A percentile compares a stretch with the other conserved stretches of the same genome.
phyloP scores from a whole-genome alignment of 2,888 invertebrate species.

The Calameuta idolon region DNA sequence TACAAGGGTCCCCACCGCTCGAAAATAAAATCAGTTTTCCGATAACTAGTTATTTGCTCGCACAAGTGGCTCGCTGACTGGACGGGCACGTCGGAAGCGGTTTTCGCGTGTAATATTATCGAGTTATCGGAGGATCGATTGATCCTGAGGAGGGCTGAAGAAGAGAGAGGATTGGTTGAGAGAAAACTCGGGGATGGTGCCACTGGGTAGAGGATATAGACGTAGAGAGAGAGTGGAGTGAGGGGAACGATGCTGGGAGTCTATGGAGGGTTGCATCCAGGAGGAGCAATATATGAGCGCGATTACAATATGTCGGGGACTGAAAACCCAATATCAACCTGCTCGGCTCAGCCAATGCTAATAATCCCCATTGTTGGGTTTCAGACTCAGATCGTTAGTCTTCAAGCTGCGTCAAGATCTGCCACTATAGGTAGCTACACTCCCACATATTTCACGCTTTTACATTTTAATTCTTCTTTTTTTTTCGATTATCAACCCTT shows the following conservation, averaged over 20 bases:
- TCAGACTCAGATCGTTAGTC: background rate
- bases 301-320: slow-evolving; percentile 61
- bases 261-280: slow-evolving; percentile 3
- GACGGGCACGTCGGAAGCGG: slow-evolving; percentile 60
- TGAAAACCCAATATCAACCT: slow-evolving; percentile 57
- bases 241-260: slow-evolving; percentile 7
- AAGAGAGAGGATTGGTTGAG: slow-evolving; percentile 1
- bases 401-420: background rate
- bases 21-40: slow-evolving; percentile 63
- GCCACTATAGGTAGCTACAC: background rate
- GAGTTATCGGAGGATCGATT: slow-evolving; percentile 54
- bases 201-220: slow-evolving; percentile 27
- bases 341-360: slow-evolving; percentile 57
- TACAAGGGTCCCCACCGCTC: slow-evolving; percentile 1
- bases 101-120: slow-evolving; percentile 63
- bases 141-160: slow-evolving; percentile 32
- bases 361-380: slow-evolving; percentile 58
- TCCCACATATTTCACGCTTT: background rate
- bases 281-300: slow-evolving; percentile 57
- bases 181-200: slow-evolving; percentile 20
- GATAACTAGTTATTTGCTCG: slow-evolving; percentile 63
- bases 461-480: background rate
- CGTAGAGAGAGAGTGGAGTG: slow-evolving; percentile 33
- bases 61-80: slow-evolving; percentile 62
- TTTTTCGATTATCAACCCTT: background rate